A percentile compares a stretch with the other conserved stretches of the same genome.
Conservation (phyloP, 2,888 invertebrate species). For the Neuroscelio doddi region DNA sequence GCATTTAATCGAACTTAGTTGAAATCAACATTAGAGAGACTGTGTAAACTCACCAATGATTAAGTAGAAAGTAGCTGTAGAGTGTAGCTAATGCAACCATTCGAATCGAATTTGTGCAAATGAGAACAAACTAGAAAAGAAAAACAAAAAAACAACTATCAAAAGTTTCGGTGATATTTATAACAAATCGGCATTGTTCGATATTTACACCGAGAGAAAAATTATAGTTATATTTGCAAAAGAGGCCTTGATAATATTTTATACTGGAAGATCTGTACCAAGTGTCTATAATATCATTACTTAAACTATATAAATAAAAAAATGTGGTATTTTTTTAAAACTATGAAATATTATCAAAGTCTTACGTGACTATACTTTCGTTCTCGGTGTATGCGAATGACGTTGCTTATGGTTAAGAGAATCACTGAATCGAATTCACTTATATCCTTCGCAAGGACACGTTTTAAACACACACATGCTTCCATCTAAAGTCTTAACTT, state of each 20-base stretch:
- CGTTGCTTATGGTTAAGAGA: conserved; percentile 9
- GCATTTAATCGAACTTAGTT: not conserved
- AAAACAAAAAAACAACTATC: conserved; percentile 1
- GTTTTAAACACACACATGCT: conserved; percentile 54
- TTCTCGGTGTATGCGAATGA: conserved; percentile 32
- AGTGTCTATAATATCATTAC: too few relatives aligned
- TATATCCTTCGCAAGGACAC: conserved; percentile 36
- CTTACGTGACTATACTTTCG: conserved; percentile 30
- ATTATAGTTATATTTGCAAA: conserved; percentile 19
- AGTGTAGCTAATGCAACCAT: conserved; percentile 18
- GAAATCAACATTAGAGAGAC: conserved; percentile 7
- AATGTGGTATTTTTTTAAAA: conserved; percentile 36
- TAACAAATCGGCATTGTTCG: conserved; percentile 12
- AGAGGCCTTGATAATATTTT: conserved; percentile 40
- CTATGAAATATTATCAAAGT: conserved; percentile 40
- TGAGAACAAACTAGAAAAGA: conserved; percentile 2
- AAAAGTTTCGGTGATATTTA: conserved; percentile 6
- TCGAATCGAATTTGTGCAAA: conserved; percentile 20
- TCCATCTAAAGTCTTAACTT: conserved; percentile 63
- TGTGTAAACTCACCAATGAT: conserved; percentile 18
- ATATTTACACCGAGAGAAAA: conserved; percentile 34
- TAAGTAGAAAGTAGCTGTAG: conserved; percentile 23
- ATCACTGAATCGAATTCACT: conserved; percentile 10
- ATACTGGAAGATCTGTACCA: conserved; percentile 30
- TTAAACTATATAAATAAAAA: conserved; percentile 16